Conservation (phyloP, 2,797 vertebrate genomes). For the Chaunax sp. region DNA sequence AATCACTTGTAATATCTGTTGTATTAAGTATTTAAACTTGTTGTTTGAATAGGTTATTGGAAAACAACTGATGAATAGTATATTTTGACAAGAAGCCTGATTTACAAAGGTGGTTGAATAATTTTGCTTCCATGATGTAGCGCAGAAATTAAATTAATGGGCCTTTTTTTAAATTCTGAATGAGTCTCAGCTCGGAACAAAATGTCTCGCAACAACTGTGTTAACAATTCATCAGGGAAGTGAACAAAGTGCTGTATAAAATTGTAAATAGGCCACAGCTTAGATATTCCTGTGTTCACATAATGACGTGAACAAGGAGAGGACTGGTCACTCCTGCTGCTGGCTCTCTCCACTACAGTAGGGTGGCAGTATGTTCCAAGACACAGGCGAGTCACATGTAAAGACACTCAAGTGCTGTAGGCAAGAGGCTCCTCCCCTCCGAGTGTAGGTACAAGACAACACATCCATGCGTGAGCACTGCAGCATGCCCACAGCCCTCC, state of each 20-base stretch:
- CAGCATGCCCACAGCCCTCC: conserved; percentile 23
- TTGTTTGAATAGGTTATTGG: too few relatives aligned
- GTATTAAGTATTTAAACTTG: too few relatives aligned
- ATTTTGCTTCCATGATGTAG: background rate
- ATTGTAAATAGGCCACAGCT: conserved; percentile 70
- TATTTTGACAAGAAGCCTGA: too few relatives aligned
- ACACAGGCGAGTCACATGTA: conserved; percentile 67
- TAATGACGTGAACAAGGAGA: conserved; percentile 66
- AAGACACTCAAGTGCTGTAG: conserved; percentile 59
- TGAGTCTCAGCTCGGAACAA: conserved; percentile 4
- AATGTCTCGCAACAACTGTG: conserved; percentile 27
- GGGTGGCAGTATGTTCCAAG: conserved; percentile 79
- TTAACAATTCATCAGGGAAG: conserved; percentile 58
- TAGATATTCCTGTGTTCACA: conserved; percentile 71
- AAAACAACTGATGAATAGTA: too few relatives aligned
- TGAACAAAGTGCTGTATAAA: conserved; percentile 60
- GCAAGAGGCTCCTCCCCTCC: conserved; percentile 61
- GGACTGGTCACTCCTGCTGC: conserved; percentile 58
- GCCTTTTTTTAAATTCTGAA: conserved; percentile 11
- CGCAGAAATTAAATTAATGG: background rate
- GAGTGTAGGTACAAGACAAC: conserved; percentile 64
- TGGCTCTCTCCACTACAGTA: conserved; percentile 63
- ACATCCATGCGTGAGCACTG: conserved; percentile 64
- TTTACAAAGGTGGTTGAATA: too few relatives aligned
- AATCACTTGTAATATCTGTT: too few relatives aligned